phyloP scores from a whole-genome alignment of 2,888 invertebrate genomes.

The Capitulum mitella region DNA sequence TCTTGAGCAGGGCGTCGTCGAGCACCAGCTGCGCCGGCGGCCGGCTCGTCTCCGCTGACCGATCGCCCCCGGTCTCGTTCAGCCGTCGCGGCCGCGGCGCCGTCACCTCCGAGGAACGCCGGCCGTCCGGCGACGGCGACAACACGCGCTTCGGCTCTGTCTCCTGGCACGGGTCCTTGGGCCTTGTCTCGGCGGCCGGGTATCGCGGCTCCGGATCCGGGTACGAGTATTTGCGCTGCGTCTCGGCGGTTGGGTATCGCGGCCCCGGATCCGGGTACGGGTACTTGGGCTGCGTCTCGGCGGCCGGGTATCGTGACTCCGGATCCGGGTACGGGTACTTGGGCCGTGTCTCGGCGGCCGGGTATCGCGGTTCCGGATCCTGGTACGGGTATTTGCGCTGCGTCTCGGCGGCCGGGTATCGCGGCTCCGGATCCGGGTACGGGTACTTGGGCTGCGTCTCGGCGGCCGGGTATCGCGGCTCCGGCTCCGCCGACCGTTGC shows the following conservation, averaged over 20 bases:
- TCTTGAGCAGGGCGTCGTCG: neutral
- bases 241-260: conserved; percentile 27
- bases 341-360: neutral
- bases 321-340: neutral
- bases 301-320: neutral
- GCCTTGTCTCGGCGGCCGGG: neutral
- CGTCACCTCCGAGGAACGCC: conserved; percentile 26
- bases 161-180: neutral
- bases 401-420: neutral
- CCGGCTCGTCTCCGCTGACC: conserved; percentile 27
- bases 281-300: conserved; percentile 26
- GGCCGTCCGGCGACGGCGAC: conserved; percentile 6
- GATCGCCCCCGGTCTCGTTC: neutral
- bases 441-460: neutral
- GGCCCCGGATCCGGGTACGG: conserved; percentile 25
- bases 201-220: conserved; percentile 26
- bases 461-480: neutral
- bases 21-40: conserved; percentile 27
- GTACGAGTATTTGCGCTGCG: conserved; percentile 20
- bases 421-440: neutral
- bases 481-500: no score
- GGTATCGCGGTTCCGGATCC: neutral
- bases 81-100: conserved; percentile 2
- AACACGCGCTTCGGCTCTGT: neutral
- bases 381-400: neutral